These are phyloP conservation scores for Neoascia interrupta DNA, from an alignment of 2,888 invertebrate genomes.

Conservation along the genomic window DNA sequence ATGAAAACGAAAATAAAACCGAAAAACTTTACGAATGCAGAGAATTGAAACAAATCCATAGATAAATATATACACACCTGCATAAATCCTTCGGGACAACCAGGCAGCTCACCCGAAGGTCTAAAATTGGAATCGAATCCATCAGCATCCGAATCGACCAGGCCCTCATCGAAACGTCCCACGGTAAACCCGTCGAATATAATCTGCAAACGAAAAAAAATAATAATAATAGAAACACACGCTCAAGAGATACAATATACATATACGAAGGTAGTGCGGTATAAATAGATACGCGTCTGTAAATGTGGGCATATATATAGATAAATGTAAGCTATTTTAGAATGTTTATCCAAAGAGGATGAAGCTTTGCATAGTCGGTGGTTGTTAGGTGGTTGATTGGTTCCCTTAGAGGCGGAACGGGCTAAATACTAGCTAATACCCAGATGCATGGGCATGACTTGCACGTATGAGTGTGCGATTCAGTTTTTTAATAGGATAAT, in stretches of 20 bases:
- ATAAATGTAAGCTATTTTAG: constrained; percentile 44
- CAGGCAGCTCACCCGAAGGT: constrained; percentile 83
- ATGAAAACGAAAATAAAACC: too few species aligned
- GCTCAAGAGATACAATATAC: constrained; percentile 4
- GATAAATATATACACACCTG: constrained; percentile 84
- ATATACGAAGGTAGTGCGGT: too few species aligned
- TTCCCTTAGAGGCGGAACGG: constrained; percentile 44
- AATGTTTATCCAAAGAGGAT: constrained; percentile 58
- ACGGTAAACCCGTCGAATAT: constrained; percentile 94
- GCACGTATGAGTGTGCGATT: constrained; percentile 4
- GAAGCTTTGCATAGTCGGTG: constrained; percentile 52
- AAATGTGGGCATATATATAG: too few species aligned
- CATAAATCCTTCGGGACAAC: constrained; percentile 94
- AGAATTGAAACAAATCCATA: constrained; percentile 62
- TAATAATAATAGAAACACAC: too few species aligned
- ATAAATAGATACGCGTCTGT: too few species aligned
- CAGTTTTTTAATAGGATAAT: constrained; percentile 39
- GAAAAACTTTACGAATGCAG: too few species aligned
- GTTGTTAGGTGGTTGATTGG: constrained; percentile 60
- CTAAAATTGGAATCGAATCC: constrained; percentile 79
- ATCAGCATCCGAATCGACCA: constrained; percentile 79
- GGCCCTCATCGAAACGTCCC: constrained; percentile 87
- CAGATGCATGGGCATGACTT: constrained; percentile 7
- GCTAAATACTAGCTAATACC: constrained; percentile 39
- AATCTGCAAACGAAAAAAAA: constrained; percentile 81